Evolutionary conservation across 2,797 vertebrate species (phyloP).

Genomic region (Enteromius viviparus): DNA sequence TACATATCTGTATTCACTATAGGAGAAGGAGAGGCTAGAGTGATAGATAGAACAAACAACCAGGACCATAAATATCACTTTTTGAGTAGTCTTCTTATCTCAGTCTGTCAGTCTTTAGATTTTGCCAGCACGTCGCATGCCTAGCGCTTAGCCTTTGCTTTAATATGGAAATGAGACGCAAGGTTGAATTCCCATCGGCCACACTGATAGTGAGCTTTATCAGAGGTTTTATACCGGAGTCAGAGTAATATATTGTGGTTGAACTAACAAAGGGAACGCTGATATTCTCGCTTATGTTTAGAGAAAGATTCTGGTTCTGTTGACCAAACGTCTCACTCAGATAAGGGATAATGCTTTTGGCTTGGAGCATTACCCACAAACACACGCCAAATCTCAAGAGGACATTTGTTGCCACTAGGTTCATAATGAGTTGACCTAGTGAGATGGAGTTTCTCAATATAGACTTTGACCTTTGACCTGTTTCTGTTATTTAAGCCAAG

Average conservation of each 20-base stretch:
- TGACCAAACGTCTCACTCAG: constrained; percentile 21
- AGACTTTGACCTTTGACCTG: constrained; percentile 24
- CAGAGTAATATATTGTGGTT: constrained; percentile 36
- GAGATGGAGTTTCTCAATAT: constrained; percentile 12
- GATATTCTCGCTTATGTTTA: constrained; percentile 44
- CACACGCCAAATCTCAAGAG: not conserved
- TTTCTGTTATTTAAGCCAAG: constrained; percentile 18
- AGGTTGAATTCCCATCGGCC: constrained; percentile 11
- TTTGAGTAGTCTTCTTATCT: constrained; percentile 42
- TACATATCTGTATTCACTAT: constrained; percentile 51
- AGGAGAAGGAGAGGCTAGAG: constrained; percentile 44
- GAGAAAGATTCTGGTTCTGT: constrained; percentile 23
- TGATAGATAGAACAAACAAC: constrained; percentile 31
- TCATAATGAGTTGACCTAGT: constrained; percentile 27
- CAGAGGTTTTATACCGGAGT: constrained; percentile 31
- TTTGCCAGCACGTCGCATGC: constrained; percentile 18
- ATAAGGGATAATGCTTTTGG: constrained; percentile 31
- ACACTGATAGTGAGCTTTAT: constrained; percentile 12
- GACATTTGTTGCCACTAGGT: constrained; percentile 20
- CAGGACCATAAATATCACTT: not conserved
- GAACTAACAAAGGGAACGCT: constrained; percentile 38
- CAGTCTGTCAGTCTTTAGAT: constrained; percentile 45
- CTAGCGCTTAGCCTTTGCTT: constrained; percentile 38
- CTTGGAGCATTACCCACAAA: constrained; percentile 13
- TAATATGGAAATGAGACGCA: constrained; percentile 45